Evolutionary conservation across 2,113 vertebrate species (phyloP).

Genomic region (Brachyhypopomus occidentalis): DNA sequence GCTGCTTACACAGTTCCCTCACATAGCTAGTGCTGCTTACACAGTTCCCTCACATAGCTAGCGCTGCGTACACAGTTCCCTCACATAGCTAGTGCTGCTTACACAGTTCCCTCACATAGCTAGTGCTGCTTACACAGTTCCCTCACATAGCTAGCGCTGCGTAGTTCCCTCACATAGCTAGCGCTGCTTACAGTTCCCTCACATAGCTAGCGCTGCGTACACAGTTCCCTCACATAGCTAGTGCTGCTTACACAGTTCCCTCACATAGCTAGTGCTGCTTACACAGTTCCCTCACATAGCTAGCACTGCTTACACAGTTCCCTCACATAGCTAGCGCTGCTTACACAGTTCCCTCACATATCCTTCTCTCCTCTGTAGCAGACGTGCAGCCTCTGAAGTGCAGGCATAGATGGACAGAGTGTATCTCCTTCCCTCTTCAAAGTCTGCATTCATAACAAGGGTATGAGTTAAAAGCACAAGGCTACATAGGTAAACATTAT

Average conservation of each 20-base stretch:
- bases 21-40: slow-evolving; percentile 28
- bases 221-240: slow-evolving; percentile 48
- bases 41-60: no score
- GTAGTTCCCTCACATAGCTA: no score
- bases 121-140: slow-evolving; percentile 65
- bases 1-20: slow-evolving; percentile 61
- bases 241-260: no score
- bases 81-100: slow-evolving; percentile 22
- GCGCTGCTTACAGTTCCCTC: no score
- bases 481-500: not conserved
- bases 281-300: slow-evolving; percentile 60
- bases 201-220: no score
- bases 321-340: no score
- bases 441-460: slow-evolving; percentile 48
- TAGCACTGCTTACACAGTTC: no score
- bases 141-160: slow-evolving; percentile 13
- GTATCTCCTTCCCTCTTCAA: slow-evolving; percentile 60
- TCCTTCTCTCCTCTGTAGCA: slow-evolving; percentile 61
- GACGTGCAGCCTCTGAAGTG: slow-evolving; percentile 48
- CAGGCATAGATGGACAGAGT: slow-evolving; percentile 66
- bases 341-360: slow-evolving; percentile 62
- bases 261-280: no score
- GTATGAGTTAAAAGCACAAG: not conserved
- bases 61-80: slow-evolving; percentile 63
- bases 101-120: no score